These are phyloP conservation scores for Arctocebus calabarensis DNA, from an alignment of 2,797 vertebrate genomes.

Conservation along the genomic window DNA sequence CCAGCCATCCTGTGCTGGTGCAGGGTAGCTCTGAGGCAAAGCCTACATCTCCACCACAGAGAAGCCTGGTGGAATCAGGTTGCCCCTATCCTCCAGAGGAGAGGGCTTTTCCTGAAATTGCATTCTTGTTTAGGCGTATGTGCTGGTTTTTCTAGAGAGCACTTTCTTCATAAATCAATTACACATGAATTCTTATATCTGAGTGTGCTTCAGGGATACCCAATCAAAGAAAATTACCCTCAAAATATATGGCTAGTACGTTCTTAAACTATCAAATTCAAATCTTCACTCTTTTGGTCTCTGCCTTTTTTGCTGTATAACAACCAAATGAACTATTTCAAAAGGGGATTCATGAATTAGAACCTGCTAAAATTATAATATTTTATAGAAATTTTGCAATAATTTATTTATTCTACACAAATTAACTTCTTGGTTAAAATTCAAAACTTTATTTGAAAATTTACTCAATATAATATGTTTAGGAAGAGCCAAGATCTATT, in stretches of 20 bases:
- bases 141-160: background rate
- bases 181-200: background rate
- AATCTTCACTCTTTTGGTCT: background rate
- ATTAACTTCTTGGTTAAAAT: constrained; percentile 13
- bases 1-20: background rate
- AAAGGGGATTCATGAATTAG: background rate
- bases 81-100: background rate
- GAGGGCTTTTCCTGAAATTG: background rate
- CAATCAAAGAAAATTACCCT: background rate
- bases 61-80: background rate
- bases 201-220: constrained; percentile 9
- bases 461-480: background rate
- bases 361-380: background rate
- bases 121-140: background rate
- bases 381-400: constrained; percentile 27
- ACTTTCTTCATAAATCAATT: constrained; percentile 17
- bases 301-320: background rate
- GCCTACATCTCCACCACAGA: background rate
- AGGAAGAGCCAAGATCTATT: background rate
- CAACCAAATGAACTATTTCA: background rate
- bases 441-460: constrained; percentile 48
- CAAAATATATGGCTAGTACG: background rate
- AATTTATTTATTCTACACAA: background rate
- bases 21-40: no score
- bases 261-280: background rate